A percentile compares a stretch with the other conserved stretches of the same genome.
phyloP scores from a whole-genome alignment of 2,888 invertebrate genomes.

The Catonia carolina region DNA sequence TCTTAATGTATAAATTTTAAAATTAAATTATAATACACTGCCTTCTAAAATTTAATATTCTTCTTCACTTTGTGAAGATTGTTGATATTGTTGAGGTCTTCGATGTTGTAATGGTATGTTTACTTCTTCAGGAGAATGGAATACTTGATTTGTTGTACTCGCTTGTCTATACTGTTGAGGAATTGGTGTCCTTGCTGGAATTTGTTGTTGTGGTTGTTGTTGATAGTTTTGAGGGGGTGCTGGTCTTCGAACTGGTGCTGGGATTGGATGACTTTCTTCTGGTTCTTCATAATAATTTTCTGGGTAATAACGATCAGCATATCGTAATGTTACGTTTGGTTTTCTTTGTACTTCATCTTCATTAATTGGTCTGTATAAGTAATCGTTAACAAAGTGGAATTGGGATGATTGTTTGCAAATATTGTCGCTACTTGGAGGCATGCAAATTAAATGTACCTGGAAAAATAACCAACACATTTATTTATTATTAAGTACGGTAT shows the following conservation, averaged over 20 bases:
- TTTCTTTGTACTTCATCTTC: constrained; percentile 72
- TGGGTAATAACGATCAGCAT: constrained; percentile 79
- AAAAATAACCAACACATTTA: too few relatives aligned
- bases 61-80: not conserved
- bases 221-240: constrained; percentile 44
- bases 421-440: constrained; percentile 84
- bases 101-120: constrained; percentile 79
- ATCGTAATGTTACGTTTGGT: constrained; percentile 70
- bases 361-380: constrained; percentile 81
- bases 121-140: constrained; percentile 78
- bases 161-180: constrained; percentile 39
- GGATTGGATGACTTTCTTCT: constrained; percentile 44
- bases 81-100: constrained; percentile 48
- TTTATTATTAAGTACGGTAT: not conserved
- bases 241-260: constrained; percentile 38
- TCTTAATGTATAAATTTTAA: too few relatives aligned
- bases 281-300: constrained; percentile 66
- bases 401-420: constrained; percentile 83
- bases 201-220: constrained; percentile 35
- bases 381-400: constrained; percentile 88
- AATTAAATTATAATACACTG: too few relatives aligned
- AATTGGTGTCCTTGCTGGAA: constrained; percentile 36
- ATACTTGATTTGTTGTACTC: constrained; percentile 53
- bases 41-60: not conserved
- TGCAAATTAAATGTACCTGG: constrained; percentile 86